Base-by-base conservation (phyloP, 2,888 invertebrate species). In the Smittia aterrima region DNA sequence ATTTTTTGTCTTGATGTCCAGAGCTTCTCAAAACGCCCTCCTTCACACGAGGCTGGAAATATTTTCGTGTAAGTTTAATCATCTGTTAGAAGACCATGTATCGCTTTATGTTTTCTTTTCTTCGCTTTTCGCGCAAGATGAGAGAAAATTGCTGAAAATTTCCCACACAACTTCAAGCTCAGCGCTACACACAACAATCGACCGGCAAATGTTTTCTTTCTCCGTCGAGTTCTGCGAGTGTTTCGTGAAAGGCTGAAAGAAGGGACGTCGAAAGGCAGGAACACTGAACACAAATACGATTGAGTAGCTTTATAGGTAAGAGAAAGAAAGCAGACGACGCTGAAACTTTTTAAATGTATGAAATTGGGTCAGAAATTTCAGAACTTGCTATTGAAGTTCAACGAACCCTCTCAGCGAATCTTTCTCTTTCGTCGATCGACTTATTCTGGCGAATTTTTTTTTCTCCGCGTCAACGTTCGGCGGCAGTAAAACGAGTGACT, bases 281-380 rank as follows among this genome's bases (percentile, higher is more conserved):
- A 13, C 58, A 13, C 18, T 22, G 6, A 58, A 58, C 58, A 58
- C 58, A 58, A 58, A 18, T 13, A 27, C 25, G 58, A 7, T 58
- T 24, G 53, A n/a, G 58, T 13, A 16, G 9, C n/a, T 47, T 22
- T 58, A 22, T 58, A 64, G n/a, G 25, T 4, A 13, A 11, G 27
- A 13, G 1, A 27, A 27, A 64, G n/a, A 70, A 70, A 53, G 53
- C 72, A 72, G 72, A 62, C 71, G 71, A 68, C 66, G 53, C 58
- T 41, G 67, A 67, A 70, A 41, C 27, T 72, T 71, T 68, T 72
- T 62, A 72, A 72, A 72, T 72, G 72, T 72, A 72, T 72, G 18
- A 72, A 72, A 72, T 72, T 72, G 40, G 72, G 72, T 72, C 72
- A 72, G 62, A 72, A 72, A 72, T 72, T 72, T 72, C 72, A 72